These are phyloP conservation scores for Perccottus glenii DNA, from an alignment of 2,113 vertebrate species.

Conservation along the genomic window DNA sequence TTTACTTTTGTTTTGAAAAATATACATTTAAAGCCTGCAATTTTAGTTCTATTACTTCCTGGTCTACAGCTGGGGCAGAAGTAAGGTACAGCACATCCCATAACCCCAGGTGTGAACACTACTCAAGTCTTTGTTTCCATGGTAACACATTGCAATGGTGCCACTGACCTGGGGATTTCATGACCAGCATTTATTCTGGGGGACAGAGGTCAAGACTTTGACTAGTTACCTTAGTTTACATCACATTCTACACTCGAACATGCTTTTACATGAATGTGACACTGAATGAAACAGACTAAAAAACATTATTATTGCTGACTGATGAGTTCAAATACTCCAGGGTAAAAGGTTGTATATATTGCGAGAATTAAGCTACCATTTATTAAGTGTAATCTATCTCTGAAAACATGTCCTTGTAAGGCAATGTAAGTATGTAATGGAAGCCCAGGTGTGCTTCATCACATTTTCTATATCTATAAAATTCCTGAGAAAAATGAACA, in stretches of 20 bases:
- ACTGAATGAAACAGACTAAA: no score
- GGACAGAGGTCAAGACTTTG: constrained; percentile 1
- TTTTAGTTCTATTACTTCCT: no score
- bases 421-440: constrained; percentile 1
- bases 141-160: constrained; percentile 33
- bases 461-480: constrained; percentile 33
- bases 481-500: constrained; percentile 32
- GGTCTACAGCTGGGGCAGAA: no score
- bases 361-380: no score
- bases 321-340: no score
- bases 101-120: constrained; percentile 5
- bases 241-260: no score
- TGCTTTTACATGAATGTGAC: no score
- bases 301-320: no score
- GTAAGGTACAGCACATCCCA: constrained; percentile 3
- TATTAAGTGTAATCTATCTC: no score
- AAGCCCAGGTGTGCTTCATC: constrained; percentile 33
- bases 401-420: neutral
- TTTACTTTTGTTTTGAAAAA: no score
- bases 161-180: constrained; percentile 22
- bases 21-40: no score
- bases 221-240: neutral
- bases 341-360: no score
- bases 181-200: constrained; percentile 17
- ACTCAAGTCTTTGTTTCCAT: constrained; percentile 41